A percentile compares a stretch with the other conserved stretches of the same genome.
Evolutionary conservation across 1,140 invertebrate species (phyloP).

Genomic region (Drosophila nebulosa): DNA sequence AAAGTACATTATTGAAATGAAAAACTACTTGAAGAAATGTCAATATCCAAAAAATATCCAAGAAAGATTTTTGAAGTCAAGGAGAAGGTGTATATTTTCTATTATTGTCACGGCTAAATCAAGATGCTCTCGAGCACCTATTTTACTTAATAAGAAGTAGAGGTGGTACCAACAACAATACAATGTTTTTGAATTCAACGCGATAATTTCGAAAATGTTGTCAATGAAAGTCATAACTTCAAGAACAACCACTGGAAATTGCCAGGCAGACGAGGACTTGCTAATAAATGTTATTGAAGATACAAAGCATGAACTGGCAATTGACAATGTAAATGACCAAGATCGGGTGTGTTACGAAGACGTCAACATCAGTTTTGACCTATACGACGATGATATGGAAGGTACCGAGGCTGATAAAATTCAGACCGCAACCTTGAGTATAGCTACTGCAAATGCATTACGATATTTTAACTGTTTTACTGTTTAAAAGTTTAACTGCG

Average conservation of each 20-base stretch:
- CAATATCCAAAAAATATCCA: too few species aligned
- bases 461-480: not conserved
- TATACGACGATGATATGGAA: not conserved
- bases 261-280: not conserved
- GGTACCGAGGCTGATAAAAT: not conserved
- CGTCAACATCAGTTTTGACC: too few species aligned
- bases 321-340: not conserved
- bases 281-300: not conserved
- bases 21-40: too few species aligned
- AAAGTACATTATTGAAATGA: too few species aligned
- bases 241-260: not conserved
- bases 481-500: not conserved
- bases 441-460: not conserved
- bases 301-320: too few species aligned
- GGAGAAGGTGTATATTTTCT: too few species aligned
- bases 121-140: too few species aligned
- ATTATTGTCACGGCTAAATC: too few species aligned
- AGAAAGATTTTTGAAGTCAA: constrained; percentile 8
- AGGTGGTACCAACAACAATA: too few species aligned
- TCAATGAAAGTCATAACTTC: not conserved
- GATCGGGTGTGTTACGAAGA: not conserved
- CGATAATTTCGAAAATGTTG: not conserved
- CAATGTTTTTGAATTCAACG: not conserved
- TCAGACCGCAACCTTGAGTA: not conserved
- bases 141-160: too few species aligned